phyloP scores from a whole-genome alignment of 2,888 invertebrate genomes.

The Campaea margaritaria region DNA sequence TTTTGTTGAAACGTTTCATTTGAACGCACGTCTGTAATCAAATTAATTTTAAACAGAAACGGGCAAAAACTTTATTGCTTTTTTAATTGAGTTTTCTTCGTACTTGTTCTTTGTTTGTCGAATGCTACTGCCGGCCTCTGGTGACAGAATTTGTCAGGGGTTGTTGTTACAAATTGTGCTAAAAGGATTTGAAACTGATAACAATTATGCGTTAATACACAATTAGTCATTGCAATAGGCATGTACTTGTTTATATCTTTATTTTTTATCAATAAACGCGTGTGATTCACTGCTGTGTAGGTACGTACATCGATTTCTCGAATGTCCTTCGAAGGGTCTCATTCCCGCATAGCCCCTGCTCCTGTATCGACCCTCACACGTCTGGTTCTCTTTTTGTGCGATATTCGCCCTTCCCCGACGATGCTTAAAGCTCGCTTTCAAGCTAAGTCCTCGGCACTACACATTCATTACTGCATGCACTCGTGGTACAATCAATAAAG shows the following conservation, averaged over 20 bases:
- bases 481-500: slow-evolving; percentile 17
- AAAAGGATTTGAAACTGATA: slow-evolving; percentile 1
- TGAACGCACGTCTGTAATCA: too few relatives aligned
- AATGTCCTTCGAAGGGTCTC: too few relatives aligned
- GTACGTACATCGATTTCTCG: neutral
- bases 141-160: too few relatives aligned
- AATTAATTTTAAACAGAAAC: too few relatives aligned
- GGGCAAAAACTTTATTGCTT: too few relatives aligned
- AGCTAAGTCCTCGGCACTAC: neutral
- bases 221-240: slow-evolving; percentile 3
- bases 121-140: too few relatives aligned
- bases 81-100: too few relatives aligned
- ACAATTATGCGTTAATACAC: neutral
- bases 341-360: neutral
- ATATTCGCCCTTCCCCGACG: neutral
- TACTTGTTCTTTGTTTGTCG: too few relatives aligned
- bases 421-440: slow-evolving; percentile 1
- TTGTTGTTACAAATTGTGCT: too few relatives aligned
- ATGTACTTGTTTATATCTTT: neutral
- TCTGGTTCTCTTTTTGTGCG: slow-evolving; percentile 3
- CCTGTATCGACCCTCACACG: slow-evolving; percentile 6
- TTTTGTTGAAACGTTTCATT: too few relatives aligned
- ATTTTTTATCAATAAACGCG: slow-evolving; percentile 8
- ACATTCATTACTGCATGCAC: slow-evolving; percentile 13
- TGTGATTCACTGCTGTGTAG: slow-evolving; percentile 21